Base-by-base conservation (phyloP, 2,797 vertebrate species). In the Sebastiscus albofasciatus region DNA sequence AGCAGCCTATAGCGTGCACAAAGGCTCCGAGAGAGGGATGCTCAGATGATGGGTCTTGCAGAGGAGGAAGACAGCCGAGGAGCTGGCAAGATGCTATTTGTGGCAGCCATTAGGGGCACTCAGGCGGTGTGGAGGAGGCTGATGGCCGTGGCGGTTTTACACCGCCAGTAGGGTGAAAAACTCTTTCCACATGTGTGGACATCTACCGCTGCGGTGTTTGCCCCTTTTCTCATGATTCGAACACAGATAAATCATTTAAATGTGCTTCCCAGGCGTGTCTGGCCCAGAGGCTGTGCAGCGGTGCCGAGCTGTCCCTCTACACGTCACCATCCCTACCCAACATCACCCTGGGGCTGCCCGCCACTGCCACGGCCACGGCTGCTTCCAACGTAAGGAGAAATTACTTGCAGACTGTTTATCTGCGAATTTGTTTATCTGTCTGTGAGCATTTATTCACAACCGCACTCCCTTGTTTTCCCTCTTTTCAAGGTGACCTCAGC, bases 311-410 rank as follows among this genome's bases (percentile, higher is more conserved):
- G 66, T 98, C 97, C 26, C 97, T 99, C 88, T 99, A 99, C 95
- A 99, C 98, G 0, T 99, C 98, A 0, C 98, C 98, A 0, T 99
- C 98, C 72, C 91, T 99, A 89, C 98, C 98, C 93, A 99, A 99
- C 95, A 99, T 99, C 95, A 99, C 97, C 0, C 93, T 99, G 79
- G 98, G 98, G 60, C 95, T 99, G 75, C 98, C 98, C 1, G 98
- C 98, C 68, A 97, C 93, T 1, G 93, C 94, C 59, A 94, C 94
- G 3, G 83, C 93, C 81, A 94, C 96, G 0, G 96, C 97, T 39
- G 97, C 98, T 55, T 96, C 98, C 22, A 96, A 96, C 0, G 98
- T 94, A 65, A 92, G 89, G 39, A 72, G 67, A 7, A 46, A 56
- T 29, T 18, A 26, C 67, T 42, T 1, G 33, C 61, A 60, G 18